Evolutionary conservation across 2,797 vertebrate species (phyloP).

Genomic region (Brachymystax lenok): DNA sequence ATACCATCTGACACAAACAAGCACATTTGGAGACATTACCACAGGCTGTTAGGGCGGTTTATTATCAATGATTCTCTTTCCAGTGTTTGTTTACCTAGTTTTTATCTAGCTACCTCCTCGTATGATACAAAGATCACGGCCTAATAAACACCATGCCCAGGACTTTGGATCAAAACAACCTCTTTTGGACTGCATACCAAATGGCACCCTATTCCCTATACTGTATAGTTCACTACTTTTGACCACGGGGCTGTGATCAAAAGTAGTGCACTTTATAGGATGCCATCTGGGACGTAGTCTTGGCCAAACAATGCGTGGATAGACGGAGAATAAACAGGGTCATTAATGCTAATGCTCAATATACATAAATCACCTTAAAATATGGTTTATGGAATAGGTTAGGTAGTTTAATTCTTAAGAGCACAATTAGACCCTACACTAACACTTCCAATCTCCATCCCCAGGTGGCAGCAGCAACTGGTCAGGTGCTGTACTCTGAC

Average conservation of each 20-base stretch:
- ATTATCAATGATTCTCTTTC: conserved; percentile 26
- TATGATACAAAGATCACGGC: conserved; percentile 55
- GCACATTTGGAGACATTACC: conserved; percentile 43
- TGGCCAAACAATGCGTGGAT: conserved; percentile 56
- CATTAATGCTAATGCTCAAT: conserved; percentile 48
- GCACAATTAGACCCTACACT: no score
- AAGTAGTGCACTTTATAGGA: not conserved
- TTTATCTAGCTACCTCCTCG: conserved; percentile 22
- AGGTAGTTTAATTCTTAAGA: no score
- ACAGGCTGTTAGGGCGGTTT: conserved; percentile 26
- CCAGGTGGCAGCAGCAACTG: no score
- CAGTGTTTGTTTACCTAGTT: conserved; percentile 36
- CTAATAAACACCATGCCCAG: conserved; percentile 34
- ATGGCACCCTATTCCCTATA: not conserved
- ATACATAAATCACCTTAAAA: conserved; percentile 10
- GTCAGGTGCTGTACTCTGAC: no score
- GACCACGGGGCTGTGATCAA: not conserved
- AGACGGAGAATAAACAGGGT: conserved; percentile 45
- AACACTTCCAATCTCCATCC: no score
- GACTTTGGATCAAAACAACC: conserved; percentile 18
- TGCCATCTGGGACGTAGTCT: not conserved
- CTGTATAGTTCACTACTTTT: not conserved
- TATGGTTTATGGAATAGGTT: no score
- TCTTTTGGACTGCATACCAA: conserved; percentile 18
- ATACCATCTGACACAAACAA: conserved; percentile 42